phyloP scores from a whole-genome alignment of 2,797 vertebrate species.

The Anas georgica region DNA sequence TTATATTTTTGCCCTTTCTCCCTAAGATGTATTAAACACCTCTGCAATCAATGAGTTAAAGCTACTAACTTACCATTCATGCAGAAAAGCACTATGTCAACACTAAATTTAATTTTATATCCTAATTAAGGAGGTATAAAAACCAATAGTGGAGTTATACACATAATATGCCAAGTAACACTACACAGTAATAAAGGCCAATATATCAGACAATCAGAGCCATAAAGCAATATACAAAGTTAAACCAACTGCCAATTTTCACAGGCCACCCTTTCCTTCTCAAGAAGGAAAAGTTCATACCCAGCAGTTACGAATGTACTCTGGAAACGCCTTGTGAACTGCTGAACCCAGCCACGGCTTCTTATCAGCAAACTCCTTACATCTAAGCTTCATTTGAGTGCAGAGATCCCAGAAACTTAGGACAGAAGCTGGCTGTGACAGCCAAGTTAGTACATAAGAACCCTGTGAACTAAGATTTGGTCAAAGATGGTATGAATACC shows the following conservation, averaged over 20 bases:
- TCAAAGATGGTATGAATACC: not conserved
- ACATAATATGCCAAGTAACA: not conserved
- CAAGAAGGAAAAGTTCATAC: not conserved
- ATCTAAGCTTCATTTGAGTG: not conserved
- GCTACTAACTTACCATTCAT: not conserved
- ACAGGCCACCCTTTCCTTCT: not conserved
- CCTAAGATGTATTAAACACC: not conserved
- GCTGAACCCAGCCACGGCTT: not conserved
- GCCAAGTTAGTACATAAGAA: not conserved
- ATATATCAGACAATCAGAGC: not conserved
- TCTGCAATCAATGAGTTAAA: not conserved
- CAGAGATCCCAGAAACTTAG: not conserved
- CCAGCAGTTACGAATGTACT: not conserved
- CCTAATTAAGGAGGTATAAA: not conserved
- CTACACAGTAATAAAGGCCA: not conserved
- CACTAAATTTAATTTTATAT: not conserved
- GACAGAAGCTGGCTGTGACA: not conserved
- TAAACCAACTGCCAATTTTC: not conserved
- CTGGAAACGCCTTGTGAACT: fast-evolving
- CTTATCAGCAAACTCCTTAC: not conserved
- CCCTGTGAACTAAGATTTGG: not conserved
- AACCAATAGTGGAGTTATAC: not conserved
- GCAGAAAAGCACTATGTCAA: not conserved
- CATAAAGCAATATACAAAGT: not conserved
- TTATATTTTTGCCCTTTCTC: not conserved